Base-by-base conservation (phyloP, 1,140 invertebrate species). In the Anagrus nilaparvatae region DNA sequence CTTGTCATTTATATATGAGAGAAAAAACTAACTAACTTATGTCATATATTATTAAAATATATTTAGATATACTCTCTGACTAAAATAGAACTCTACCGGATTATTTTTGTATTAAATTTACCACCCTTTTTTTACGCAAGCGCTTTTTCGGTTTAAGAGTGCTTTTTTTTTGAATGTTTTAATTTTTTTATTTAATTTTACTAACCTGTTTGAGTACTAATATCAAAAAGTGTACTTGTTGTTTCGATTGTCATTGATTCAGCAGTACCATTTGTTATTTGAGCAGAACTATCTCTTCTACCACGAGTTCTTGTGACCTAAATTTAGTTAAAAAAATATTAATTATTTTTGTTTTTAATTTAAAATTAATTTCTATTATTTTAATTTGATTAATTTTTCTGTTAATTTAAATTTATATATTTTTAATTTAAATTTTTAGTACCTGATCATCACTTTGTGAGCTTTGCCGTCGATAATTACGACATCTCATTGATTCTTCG, bases 221-320 rank as follows among this genome's bases (percentile, higher is more conserved):
- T 89, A 65, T 93, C 88, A 58, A 90, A 93, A 62, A 90, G 87
- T 1, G 87, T 89, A 59, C 84, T 88, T 1, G 87, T 87, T 2
- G 87, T 91, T 60, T 92, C 87, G 4, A 91, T 84, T 1, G 87
- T 90, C 88, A 91, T 92, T 12, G 87, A 86, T 6, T 83, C 86
- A 40, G 91, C 79, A n/a, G 87, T 91, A 5, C 88, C 88, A 54
- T 92, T 87, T 17, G 84, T 83, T 51, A 92, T 92, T 67, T 92
- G 88, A 1, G 87, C 86, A 10, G 82, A 82, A 2, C 87, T 91
- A 58, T 92, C 87, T 17, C 87, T 69, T 4, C 88, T 70, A 4
- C 87, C 87, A 19, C 85, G 74, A 51, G 81, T 84, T 58, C 74
- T 59, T 46, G 67, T 65, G 12, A 67, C 65, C 66, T 69, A 19